These are phyloP conservation scores for Knipowitschia caucasica DNA, from an alignment of 2,797 vertebrate species.

Conservation along the genomic window DNA sequence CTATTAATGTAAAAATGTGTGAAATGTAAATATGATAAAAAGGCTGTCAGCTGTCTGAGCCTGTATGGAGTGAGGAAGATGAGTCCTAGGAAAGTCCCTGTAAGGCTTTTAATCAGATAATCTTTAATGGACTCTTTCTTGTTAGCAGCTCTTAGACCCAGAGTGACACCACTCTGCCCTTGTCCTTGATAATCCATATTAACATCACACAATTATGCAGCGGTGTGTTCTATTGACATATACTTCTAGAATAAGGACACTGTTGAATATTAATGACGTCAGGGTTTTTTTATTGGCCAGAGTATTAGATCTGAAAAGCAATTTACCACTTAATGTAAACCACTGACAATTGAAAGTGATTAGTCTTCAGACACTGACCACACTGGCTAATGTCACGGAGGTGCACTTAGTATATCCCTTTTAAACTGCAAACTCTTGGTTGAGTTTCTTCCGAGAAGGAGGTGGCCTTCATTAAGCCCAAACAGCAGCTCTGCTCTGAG, in stretches of 20 bases:
- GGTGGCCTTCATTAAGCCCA: not conserved
- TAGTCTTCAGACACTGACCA: not conserved
- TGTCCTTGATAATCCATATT: slow-evolving; percentile 31
- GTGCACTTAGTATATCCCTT: not conserved
- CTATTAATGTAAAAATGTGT: too few relatives aligned
- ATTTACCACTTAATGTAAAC: not conserved
- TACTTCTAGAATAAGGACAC: not conserved
- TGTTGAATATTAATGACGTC: too few relatives aligned
- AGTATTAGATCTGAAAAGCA: not conserved
- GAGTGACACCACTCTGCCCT: slow-evolving; percentile 20
- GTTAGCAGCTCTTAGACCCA: slow-evolving; percentile 38
- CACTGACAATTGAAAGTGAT: not conserved
- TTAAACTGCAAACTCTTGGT: not conserved
- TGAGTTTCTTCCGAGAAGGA: not conserved
- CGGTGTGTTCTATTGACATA: slow-evolving; percentile 11
- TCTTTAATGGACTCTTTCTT: slow-evolving; percentile 58
- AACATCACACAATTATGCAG: slow-evolving; percentile 34
- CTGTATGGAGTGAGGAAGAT: slow-evolving; percentile 11
- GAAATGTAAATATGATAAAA: not conserved
- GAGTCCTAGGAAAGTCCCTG: slow-evolving; percentile 37
- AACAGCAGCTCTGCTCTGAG: not conserved
- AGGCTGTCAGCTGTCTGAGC: not conserved
- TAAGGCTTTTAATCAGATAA: slow-evolving; percentile 55
- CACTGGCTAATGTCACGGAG: not conserved
- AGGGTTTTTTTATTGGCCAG: too few relatives aligned